phyloP scores from a whole-genome alignment of 1,140 invertebrate species.

The Bombus superbus region DNA sequence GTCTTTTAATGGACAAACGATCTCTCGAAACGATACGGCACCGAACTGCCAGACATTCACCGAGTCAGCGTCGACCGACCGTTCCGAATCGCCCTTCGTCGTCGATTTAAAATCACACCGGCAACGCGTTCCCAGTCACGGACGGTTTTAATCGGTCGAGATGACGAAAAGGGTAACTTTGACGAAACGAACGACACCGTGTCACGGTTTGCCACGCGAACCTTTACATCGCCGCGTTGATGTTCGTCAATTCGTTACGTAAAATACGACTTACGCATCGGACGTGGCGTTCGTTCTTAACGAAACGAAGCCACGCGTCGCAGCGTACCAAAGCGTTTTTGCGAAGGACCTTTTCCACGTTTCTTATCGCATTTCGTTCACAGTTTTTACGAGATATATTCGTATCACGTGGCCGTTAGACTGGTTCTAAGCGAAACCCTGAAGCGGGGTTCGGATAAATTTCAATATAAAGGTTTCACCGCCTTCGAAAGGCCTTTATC shows the following conservation, averaged over 20 bases:
- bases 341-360: background rate
- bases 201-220: background rate
- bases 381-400: background rate
- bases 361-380: background rate
- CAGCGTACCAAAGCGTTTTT: background rate
- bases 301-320: too few species aligned
- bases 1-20: conserved; percentile 17
- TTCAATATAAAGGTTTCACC: background rate
- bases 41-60: background rate
- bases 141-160: fast-evolving
- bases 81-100: background rate
- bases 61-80: conserved; percentile 20
- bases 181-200: background rate
- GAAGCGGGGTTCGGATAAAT: background rate
- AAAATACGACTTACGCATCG: too few species aligned
- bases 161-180: background rate
- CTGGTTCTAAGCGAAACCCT: background rate
- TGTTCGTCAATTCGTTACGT: too few species aligned
- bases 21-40: background rate
- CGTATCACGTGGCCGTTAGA: background rate
- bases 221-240: too few species aligned
- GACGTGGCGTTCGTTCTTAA: too few species aligned
- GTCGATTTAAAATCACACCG: background rate
- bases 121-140: background rate
- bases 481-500: conserved; percentile 27